phyloP scores from a whole-genome alignment of 2,113 vertebrate species.

The Peromyscus leucopus region DNA sequence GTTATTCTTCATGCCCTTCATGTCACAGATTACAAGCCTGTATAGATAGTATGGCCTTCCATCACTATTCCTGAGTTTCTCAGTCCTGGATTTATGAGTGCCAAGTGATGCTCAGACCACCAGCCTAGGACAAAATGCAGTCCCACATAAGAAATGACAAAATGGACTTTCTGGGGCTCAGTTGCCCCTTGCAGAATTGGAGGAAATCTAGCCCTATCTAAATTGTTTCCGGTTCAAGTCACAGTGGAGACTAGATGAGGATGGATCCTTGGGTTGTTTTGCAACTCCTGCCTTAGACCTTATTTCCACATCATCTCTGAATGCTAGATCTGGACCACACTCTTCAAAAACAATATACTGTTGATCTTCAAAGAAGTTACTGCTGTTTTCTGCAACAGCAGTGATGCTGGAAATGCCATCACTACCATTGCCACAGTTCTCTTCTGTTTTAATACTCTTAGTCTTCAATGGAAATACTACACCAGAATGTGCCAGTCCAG shows the following conservation, averaged over 20 bases:
- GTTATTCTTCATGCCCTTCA: conserved; percentile 26
- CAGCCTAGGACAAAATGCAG: background rate
- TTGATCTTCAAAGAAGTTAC: background rate
- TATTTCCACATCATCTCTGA: conserved; percentile 19
- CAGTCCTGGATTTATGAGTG: conserved; percentile 34
- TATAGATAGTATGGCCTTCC: background rate
- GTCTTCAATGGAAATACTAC: conserved; percentile 25
- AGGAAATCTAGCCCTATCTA: background rate
- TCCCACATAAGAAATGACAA: conserved; percentile 16
- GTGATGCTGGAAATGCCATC: background rate
- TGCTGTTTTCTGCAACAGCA: background rate
- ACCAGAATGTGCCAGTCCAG: conserved; percentile 6
- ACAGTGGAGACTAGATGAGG: background rate
- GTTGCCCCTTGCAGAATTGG: background rate
- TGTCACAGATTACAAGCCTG: background rate
- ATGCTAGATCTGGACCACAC: background rate
- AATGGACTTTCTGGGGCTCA: background rate
- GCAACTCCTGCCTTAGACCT: background rate
- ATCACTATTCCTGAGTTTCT: conserved; percentile 22
- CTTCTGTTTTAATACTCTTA: background rate
- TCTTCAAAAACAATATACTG: background rate
- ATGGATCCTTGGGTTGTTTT: background rate
- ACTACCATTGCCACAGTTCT: background rate
- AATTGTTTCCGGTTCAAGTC: conserved; percentile 12
- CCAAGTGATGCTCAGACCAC: background rate